phyloP scores from a whole-genome alignment of 1,140 invertebrate genomes.

The Euwallacea similis region DNA sequence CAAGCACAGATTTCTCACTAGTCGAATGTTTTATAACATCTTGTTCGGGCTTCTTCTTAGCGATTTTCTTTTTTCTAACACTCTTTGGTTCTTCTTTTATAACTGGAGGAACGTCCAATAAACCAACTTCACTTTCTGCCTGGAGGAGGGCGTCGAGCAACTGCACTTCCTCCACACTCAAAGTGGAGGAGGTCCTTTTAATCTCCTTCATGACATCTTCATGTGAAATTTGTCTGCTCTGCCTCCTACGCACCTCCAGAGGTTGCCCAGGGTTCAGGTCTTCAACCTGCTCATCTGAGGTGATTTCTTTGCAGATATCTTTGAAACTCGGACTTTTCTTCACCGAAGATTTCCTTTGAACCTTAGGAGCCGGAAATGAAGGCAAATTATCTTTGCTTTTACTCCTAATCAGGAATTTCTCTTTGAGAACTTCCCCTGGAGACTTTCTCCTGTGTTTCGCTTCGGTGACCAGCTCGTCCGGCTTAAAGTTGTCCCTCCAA shows the following conservation, averaged over 20 bases:
- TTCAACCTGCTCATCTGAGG: slow-evolving; percentile 56
- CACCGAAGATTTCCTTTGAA: slow-evolving; percentile 45
- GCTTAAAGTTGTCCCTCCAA: slow-evolving; percentile 65
- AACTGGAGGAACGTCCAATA: slow-evolving; percentile 21
- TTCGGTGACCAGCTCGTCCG: slow-evolving; percentile 53
- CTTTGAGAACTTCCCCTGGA: slow-evolving; percentile 70
- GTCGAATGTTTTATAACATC: slow-evolving; percentile 14
- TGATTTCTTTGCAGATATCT: slow-evolving; percentile 59
- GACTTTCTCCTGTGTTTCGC: slow-evolving; percentile 59
- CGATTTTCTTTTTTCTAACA: slow-evolving; percentile 44
- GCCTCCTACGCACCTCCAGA: slow-evolving; percentile 46
- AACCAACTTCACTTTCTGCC: slow-evolving; percentile 34
- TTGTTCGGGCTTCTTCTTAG: slow-evolving; percentile 42
- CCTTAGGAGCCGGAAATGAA: slow-evolving; percentile 35
- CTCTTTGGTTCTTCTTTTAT: slow-evolving; percentile 29
- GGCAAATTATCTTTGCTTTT: slow-evolving; percentile 53
- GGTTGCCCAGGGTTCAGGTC: slow-evolving; percentile 58
- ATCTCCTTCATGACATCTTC: slow-evolving; percentile 50
- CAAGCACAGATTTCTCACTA: background rate
- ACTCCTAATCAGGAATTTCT: slow-evolving; percentile 74
- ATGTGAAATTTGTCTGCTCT: slow-evolving; percentile 47
- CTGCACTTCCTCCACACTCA: slow-evolving; percentile 56
- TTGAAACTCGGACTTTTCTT: slow-evolving; percentile 56
- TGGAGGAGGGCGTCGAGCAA: slow-evolving; percentile 40
- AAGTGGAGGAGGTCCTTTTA: slow-evolving; percentile 57